Evolutionary conservation across 2,113 vertebrate species (phyloP).

Genomic region (Himantopus leucocephalus): DNA sequence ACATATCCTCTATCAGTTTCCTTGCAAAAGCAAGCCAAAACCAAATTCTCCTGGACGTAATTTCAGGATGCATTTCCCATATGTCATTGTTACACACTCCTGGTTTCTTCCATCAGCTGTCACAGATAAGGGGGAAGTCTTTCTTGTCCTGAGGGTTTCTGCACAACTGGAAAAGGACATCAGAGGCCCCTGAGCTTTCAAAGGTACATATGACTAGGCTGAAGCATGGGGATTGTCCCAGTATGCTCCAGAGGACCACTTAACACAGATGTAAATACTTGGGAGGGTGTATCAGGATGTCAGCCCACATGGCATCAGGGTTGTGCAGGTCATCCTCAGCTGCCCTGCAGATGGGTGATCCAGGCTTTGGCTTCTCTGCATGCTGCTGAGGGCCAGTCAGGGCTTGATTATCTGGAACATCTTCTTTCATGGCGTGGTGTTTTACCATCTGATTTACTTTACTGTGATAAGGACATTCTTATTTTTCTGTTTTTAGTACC

Average conservation of each 20-base stretch:
- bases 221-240: not conserved
- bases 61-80: not conserved
- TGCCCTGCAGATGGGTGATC: rapidly evolving
- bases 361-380: not conserved
- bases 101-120: not conserved
- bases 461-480: not conserved
- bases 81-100: not conserved
- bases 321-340: not conserved
- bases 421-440: not conserved
- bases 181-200: not conserved
- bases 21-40: not conserved
- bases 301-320: not conserved
- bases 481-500: not conserved
- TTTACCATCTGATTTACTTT: not conserved
- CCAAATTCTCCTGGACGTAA: not conserved
- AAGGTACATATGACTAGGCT: not conserved
- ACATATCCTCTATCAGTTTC: not conserved
- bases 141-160: not conserved
- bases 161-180: not conserved
- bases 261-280: not conserved
- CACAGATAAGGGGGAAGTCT: not conserved
- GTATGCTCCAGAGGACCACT: not conserved
- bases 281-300: rapidly evolving
- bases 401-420: not conserved
- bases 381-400: not conserved